These are phyloP conservation scores for Otis tarda DNA, from an alignment of 2,113 vertebrate species.

Conservation along the genomic window DNA sequence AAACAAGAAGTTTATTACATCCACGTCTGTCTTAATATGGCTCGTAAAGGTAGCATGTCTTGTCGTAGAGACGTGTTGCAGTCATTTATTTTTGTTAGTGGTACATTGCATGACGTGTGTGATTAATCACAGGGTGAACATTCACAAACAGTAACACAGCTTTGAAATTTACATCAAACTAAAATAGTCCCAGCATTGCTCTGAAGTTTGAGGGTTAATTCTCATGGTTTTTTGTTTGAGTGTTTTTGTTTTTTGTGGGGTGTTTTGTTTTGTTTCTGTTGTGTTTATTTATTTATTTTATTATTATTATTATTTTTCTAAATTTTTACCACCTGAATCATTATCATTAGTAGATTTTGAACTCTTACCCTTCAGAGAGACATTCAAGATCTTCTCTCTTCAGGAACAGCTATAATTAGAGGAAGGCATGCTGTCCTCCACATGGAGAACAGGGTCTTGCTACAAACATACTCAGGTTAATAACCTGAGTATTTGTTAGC, in stretches of 20 bases:
- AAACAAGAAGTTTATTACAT: neutral
- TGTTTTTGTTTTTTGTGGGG: neutral
- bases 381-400: neutral
- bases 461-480: neutral
- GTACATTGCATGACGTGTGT: neutral
- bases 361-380: neutral
- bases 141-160: neutral
- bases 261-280: neutral
- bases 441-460: neutral
- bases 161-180: neutral
- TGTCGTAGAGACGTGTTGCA: accelerated
- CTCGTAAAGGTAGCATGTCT: neutral
- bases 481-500: neutral
- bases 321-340: neutral
- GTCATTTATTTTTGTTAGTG: neutral
- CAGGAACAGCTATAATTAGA: neutral
- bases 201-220: neutral
- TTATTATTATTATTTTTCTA: no score
- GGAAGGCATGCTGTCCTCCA: neutral
- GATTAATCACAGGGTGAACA: neutral
- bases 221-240: neutral
- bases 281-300: neutral
- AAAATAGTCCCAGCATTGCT: neutral
- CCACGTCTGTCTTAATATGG: neutral
- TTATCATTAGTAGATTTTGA: neutral